Evolutionary conservation across 2,888 invertebrate species (phyloP).

Genomic region (Iphiclides podalirius): DNA sequence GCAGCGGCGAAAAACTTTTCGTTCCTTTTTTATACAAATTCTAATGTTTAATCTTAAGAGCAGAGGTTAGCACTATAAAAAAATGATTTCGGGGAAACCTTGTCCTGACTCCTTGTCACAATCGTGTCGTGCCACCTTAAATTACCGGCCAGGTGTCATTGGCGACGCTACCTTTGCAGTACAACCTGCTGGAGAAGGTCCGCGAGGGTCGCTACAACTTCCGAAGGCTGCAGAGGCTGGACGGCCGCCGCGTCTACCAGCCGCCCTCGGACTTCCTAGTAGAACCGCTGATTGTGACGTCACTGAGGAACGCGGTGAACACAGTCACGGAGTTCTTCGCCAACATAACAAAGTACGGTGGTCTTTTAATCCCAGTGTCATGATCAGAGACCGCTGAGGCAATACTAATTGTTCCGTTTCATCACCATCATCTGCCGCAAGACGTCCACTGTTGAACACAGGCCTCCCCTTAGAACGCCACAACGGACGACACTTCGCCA

Average conservation of each 20-base stretch:
- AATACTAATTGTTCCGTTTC: not conserved
- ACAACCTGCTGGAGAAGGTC: slow-evolving; percentile 49
- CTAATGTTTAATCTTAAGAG: too few species aligned
- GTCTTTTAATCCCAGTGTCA: slow-evolving; percentile 7
- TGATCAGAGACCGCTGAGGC: too few species aligned
- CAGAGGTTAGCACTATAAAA: too few species aligned
- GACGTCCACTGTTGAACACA: too few species aligned
- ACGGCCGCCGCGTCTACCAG: slow-evolving; percentile 47
- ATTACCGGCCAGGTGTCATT: too few species aligned
- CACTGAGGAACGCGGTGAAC: slow-evolving; percentile 40
- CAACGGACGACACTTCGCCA: too few species aligned
- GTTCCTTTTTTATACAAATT: too few species aligned
- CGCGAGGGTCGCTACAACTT: slow-evolving; percentile 61
- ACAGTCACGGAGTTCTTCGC: slow-evolving; percentile 43
- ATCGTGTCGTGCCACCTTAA: too few species aligned
- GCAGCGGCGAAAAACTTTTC: too few species aligned
- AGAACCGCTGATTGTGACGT: slow-evolving; percentile 42
- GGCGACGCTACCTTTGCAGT: slow-evolving; percentile 45
- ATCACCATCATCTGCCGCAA: not conserved
- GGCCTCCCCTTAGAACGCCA: too few species aligned
- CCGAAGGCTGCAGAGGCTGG: slow-evolving; percentile 56
- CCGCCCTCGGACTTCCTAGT: slow-evolving; percentile 37
- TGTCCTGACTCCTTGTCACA: too few species aligned
- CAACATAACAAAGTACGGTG: slow-evolving; percentile 47
- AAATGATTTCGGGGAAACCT: too few species aligned